Base-by-base conservation (phyloP, 2,113 vertebrate species). In the Mola mola region DNA sequence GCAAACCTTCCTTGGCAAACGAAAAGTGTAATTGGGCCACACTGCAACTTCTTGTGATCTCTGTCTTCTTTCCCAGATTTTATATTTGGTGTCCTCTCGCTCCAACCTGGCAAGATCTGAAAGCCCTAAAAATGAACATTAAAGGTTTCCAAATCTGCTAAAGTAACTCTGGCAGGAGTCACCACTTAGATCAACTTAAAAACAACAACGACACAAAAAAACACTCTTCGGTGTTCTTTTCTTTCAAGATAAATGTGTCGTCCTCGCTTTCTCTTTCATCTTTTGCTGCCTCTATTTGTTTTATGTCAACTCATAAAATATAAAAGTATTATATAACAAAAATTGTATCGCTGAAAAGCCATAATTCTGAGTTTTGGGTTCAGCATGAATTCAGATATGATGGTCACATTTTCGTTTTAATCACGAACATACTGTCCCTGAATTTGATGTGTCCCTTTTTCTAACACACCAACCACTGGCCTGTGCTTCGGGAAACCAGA, bases 11-110 rank as follows among this genome's bases (percentile, higher is more conserved):
- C 51, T 70, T 82, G 73, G 63, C 56, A 72, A 75, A 20, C 48
- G 48, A 75, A 81, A 72, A 66, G 49, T 34, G 4, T 66, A 81
- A 76, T 84, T 65, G 75, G 65, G 74, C 66, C 79, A 71, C 44
- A 20, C 66, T 33, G 61, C 42, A 44, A 46, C 51, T 72, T 64
- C 34, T 25, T 6, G 10, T 60, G 57, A 67, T 82, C 37, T 37
- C 13, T 21, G 75, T 50, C 3, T 31, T 57, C 59, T 47, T 57
- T 31, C 8, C 68, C 12, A 1, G 22, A 50, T 63, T 78, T 62
- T 29, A 47, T 74, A 41, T 75, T 69, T 44, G 25, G 22, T n/a
- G n/a, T 63, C 26, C 17, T 69, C 31, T 47, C 64, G 17, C 43
- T 62, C 31, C 70, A 73, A 74, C 41, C 64, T 87, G 79, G 76